A percentile compares a stretch with the other conserved stretches of the same genome.
Evolutionary conservation across 2,113 vertebrate species (phyloP).

Genomic region (Callopanchax toddi): DNA sequence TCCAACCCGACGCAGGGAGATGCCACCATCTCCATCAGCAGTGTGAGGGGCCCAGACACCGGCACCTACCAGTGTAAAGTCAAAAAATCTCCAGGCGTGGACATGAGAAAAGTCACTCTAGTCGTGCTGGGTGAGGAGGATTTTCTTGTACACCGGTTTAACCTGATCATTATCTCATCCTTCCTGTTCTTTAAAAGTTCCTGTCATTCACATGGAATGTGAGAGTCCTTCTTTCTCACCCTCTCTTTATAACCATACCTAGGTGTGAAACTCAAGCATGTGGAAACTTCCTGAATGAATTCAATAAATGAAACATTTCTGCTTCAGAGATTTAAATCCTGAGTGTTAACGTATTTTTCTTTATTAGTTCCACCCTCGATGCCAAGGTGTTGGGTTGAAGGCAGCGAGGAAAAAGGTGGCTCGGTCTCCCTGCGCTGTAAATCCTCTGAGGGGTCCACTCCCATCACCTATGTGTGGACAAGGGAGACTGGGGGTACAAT

Average conservation of each 20-base stretch:
- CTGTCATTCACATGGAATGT: conserved; percentile 43
- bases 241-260: neutral
- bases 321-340: neutral
- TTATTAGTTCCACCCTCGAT: conserved; percentile 78
- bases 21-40: conserved; percentile 83
- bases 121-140: conserved; percentile 84
- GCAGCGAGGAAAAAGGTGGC: conserved; percentile 76
- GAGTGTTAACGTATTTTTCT: conserved; percentile 1
- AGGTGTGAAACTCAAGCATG: too few relatives aligned
- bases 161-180: conserved; percentile 49
- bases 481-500: conserved; percentile 75
- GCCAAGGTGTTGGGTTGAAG: conserved; percentile 87
- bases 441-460: conserved; percentile 75
- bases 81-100: conserved; percentile 88
- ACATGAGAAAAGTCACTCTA: conserved; percentile 84
- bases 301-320: neutral
- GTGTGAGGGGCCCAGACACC: conserved; percentile 78
- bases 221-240: neutral
- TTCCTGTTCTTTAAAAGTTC: neutral
- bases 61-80: conserved; percentile 93
- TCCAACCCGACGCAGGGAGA: conserved; percentile 82
- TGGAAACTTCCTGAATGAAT: neutral
- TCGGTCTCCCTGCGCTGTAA: conserved; percentile 82
- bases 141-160: conserved; percentile 54
- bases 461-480: conserved; percentile 85